Evolutionary conservation across 2,888 invertebrate genomes (phyloP).

Genomic region (Ptychoptera albimana): DNA sequence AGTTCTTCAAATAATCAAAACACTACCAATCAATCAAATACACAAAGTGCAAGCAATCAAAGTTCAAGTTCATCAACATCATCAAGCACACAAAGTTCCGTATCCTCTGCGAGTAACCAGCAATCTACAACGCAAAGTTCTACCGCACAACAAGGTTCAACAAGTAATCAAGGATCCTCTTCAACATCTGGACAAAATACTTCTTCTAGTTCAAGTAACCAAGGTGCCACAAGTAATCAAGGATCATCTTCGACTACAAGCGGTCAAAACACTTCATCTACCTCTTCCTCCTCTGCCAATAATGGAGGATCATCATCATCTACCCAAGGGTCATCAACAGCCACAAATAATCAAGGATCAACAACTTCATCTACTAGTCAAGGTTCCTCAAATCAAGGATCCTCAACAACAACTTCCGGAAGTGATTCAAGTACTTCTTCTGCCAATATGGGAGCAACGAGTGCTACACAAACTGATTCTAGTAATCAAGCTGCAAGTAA

Average conservation of each 20-base stretch:
- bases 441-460: neutral
- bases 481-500: constrained; percentile 10
- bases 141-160: constrained; percentile 9
- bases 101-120: constrained; percentile 8
- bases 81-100: constrained; percentile 12
- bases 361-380: constrained; percentile 10
- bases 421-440: no score
- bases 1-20: constrained; percentile 2
- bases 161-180: constrained; percentile 8
- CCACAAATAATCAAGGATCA: constrained; percentile 8
- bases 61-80: constrained; percentile 5
- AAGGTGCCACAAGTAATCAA: constrained; percentile 8
- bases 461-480: constrained; percentile 5
- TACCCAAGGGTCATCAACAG: constrained; percentile 5
- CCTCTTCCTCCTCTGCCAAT: neutral
- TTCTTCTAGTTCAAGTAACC: constrained; percentile 3
- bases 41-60: neutral
- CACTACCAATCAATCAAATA: neutral
- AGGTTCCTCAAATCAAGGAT: constrained; percentile 9
- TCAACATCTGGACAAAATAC: constrained; percentile 3
- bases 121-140: constrained; percentile 7
- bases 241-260: neutral
- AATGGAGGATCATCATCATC: neutral
- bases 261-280: neutral
- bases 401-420: constrained; percentile 10